Evolutionary conservation across 2,797 vertebrate species (phyloP).

Genomic region (Huso huso): DNA sequence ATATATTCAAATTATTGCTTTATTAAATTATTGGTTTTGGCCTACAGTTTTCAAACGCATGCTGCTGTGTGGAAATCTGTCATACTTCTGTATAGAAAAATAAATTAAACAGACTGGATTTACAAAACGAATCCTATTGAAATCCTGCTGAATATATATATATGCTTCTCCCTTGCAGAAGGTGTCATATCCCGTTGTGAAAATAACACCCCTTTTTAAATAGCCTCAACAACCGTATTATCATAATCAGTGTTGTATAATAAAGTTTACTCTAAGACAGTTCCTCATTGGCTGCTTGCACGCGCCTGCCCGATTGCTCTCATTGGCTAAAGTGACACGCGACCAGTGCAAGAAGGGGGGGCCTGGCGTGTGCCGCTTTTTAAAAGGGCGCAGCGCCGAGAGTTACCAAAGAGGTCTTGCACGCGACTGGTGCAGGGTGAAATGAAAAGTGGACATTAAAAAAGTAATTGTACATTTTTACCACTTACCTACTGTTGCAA

Average conservation of each 20-base stretch:
- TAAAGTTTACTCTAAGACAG: conserved; percentile 20
- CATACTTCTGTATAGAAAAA: too few species aligned
- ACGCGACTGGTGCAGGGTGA: conserved; percentile 59
- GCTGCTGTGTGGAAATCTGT: too few species aligned
- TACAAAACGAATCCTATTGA: too few species aligned
- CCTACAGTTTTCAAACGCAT: too few species aligned
- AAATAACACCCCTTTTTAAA: conserved; percentile 48
- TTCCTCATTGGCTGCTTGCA: conserved; percentile 81
- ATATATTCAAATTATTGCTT: too few species aligned
- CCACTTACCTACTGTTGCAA: conserved; percentile 27
- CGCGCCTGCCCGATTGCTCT: conserved; percentile 69
- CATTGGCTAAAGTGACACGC: conserved; percentile 73
- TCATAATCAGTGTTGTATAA: conserved; percentile 46
- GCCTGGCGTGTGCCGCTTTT: conserved; percentile 93
- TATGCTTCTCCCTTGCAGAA: conserved; percentile 19
- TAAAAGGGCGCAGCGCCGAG: conserved; percentile 77
- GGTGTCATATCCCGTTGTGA: conserved; percentile 51
- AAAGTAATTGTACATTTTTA: conserved; percentile 11
- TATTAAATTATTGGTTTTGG: too few species aligned
- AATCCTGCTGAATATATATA: too few species aligned
- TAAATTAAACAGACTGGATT: too few species aligned
- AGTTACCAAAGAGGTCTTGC: conserved; percentile 79
- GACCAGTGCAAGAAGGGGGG: conserved; percentile 82
- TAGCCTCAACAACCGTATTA: conserved; percentile 50
- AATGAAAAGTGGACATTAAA: conserved; percentile 18